Evolutionary conservation across 2,888 invertebrate genomes (phyloP), one percentile per base, ranked within the genome.

Genomic region (Drosophila merina): DNA sequence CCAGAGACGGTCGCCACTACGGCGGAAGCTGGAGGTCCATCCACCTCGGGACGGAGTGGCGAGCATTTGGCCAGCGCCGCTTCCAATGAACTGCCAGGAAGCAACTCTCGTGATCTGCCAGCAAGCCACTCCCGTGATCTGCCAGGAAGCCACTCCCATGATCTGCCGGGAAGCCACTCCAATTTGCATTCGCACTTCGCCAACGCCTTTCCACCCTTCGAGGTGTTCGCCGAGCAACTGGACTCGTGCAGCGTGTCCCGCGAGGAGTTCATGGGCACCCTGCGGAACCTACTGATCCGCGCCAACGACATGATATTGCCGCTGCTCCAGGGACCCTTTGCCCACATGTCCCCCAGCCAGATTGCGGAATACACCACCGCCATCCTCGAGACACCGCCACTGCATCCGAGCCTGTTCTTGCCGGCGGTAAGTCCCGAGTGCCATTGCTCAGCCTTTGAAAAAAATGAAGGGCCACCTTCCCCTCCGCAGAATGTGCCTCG

Each of bases 371-470:
- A 76, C 3, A 85, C 82, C 0, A 55, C 66, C 0, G 73, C 66
- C 3, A 76, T 87, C 10, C 40, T 82, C 2, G 58, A 72, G 5
- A 62, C 72, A 0, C 51, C 56, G 2, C 71, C 82, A 0, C 14
- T 82, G 26, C 82, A 87, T 47, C 82, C 82, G 1, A 74, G 81
- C 28, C 68, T 82, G 4, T 87, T 87, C 4, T 0, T 81, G 50
- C 59, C 78, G 1, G 3, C 62, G 40, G 82, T 82, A 67, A 50
- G 76, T 20, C 9, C 5, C 1, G 6, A 6, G 5, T 28, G 28
- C 28, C 28, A 28, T 28, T 4, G 28, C 28, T 28, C 6, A 28
- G 20, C 20, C 20, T 20, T 20, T 28, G 14, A 14, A 14, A 5
- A 28, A 28, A 28, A 28, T 28, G 28, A 28, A 28, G 28, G 28